Conservation (phyloP, 2,888 invertebrate genomes). For the Cylloceria caligata region DNA sequence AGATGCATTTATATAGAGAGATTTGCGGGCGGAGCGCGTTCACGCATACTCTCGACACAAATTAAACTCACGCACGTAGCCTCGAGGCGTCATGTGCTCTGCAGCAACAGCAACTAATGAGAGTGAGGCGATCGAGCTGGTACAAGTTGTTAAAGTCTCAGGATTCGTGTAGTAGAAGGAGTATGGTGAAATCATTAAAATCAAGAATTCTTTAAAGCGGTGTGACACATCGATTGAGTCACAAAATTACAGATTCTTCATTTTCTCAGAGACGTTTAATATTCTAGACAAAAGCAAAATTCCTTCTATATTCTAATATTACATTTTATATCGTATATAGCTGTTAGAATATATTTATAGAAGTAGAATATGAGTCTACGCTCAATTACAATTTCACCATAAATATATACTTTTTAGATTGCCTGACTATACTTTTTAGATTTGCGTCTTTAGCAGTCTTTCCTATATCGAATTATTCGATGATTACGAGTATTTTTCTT, state of each 20-base stretch:
- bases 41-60: conserved; percentile 79
- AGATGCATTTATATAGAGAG: conserved; percentile 18
- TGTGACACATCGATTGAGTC: no score
- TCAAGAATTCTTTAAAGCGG: conserved; percentile 8
- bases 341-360: background rate
- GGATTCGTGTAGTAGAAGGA: conserved; percentile 42
- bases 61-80: conserved; percentile 83
- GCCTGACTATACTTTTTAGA: no score
- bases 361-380: no score
- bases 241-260: no score
- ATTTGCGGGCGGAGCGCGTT: conserved; percentile 69
- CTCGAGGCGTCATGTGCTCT: conserved; percentile 78
- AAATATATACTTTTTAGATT: no score
- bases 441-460: background rate
- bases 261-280: no score
- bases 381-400: no score
- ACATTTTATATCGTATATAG: background rate
- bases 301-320: conserved; percentile 3
- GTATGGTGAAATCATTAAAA: conserved; percentile 47
- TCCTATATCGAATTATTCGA: no score
- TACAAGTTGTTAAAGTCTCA: conserved; percentile 77
- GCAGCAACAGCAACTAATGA: conserved; percentile 79
- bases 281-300: no score
- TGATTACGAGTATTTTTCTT: no score
- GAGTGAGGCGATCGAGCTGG: conserved; percentile 78